Percentiles rank a stretch among this genome's conserved stretches.
Conservation (phyloP, 2,888 invertebrate genomes). For the Timema cristinae region DNA sequence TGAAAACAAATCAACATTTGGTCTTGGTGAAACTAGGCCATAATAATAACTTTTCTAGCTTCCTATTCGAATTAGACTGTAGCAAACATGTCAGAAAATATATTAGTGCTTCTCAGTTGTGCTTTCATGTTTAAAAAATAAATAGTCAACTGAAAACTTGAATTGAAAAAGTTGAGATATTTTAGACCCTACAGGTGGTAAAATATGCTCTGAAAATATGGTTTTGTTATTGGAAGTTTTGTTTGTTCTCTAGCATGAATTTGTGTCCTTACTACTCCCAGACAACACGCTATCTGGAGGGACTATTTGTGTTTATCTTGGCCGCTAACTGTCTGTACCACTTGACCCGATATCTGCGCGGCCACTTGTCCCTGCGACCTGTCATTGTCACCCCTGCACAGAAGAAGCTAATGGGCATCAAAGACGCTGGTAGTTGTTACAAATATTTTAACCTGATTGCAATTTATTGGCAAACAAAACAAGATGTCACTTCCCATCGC, state of each 20-base stretch:
- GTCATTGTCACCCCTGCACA: constrained; percentile 51
- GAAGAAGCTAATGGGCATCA: constrained; percentile 51
- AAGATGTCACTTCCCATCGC: too few species aligned
- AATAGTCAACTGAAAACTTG: background rate
- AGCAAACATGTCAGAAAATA: too few species aligned
- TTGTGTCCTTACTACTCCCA: constrained; percentile 33
- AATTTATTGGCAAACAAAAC: too few species aligned
- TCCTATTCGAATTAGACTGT: too few species aligned
- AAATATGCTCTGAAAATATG: too few species aligned
- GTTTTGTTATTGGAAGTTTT: background rate
- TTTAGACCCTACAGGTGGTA: too few species aligned
- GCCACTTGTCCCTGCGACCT: constrained; percentile 45
- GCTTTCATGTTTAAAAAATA: background rate
- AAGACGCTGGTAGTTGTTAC: constrained; percentile 42
- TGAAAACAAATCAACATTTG: too few species aligned
- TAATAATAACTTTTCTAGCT: too few species aligned
- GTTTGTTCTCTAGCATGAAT: constrained; percentile 41
- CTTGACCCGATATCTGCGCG: constrained; percentile 47
- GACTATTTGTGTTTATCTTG: constrained; percentile 29
- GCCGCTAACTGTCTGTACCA: constrained; percentile 40
- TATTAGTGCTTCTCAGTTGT: too few species aligned
- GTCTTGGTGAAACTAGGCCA: too few species aligned
- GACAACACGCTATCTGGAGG: constrained; percentile 30
- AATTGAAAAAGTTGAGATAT: too few species aligned
- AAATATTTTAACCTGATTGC: too few species aligned